phyloP scores from a whole-genome alignment of 2,888 invertebrate genomes.

The Synanthedon tipuliformis region DNA sequence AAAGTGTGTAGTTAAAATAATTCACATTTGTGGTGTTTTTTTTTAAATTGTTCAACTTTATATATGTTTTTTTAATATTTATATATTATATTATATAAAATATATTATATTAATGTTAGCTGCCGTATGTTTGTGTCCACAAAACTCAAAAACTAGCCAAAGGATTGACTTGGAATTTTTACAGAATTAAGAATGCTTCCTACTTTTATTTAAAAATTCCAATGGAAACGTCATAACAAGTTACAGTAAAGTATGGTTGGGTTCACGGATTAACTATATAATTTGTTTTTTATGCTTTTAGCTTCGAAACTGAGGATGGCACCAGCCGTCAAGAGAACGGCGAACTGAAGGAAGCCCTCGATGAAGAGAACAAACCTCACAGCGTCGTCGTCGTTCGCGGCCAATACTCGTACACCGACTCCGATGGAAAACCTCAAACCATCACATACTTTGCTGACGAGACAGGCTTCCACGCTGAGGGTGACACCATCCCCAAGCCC shows the following conservation, averaged over 20 bases:
- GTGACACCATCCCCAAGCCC: slow-evolving; percentile 71
- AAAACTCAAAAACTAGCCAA: too few species aligned
- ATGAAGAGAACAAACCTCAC: slow-evolving; percentile 70
- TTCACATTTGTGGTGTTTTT: too few species aligned
- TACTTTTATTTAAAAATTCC: not conserved
- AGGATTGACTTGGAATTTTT: too few species aligned
- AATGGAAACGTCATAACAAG: too few species aligned
- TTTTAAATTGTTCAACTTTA: too few species aligned
- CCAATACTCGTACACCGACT: slow-evolving; percentile 65
- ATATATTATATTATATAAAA: too few species aligned
- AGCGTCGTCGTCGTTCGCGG: slow-evolving; percentile 70
- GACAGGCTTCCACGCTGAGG: slow-evolving; percentile 72
- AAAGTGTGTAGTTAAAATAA: too few species aligned
- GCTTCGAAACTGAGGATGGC: slow-evolving; percentile 69
- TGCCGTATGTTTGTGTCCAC: too few species aligned
- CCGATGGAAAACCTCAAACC: slow-evolving; percentile 63
- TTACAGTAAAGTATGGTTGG: too few species aligned
- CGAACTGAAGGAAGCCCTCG: slow-evolving; percentile 36
- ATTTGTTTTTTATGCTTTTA: slow-evolving; percentile 13
- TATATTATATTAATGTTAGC: too few species aligned
- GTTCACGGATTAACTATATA: too few species aligned
- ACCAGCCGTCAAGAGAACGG: slow-evolving; percentile 65
- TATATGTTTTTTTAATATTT: too few species aligned
- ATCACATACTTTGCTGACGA: slow-evolving; percentile 72
- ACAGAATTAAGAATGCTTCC: slow-evolving; percentile 8